Conservation (phyloP, 2,797 vertebrate genomes). For the Spondyliosoma cantharus region DNA sequence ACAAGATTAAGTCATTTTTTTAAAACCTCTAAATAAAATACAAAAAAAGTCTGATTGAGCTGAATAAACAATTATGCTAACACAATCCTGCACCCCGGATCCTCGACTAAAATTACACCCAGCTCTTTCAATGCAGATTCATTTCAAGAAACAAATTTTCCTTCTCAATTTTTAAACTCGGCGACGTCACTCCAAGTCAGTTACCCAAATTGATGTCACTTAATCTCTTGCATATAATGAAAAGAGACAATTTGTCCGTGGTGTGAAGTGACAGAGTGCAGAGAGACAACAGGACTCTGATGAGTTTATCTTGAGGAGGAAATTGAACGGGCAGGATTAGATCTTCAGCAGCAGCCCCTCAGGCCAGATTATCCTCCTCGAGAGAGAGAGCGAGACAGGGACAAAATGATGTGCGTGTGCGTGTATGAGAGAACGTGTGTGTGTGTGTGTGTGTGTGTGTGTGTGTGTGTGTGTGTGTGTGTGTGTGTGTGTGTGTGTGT, state of each 20-base stretch:
- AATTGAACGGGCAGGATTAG: slow-evolving; percentile 65
- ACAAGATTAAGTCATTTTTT: background rate
- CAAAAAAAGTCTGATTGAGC: background rate
- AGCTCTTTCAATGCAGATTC: background rate
- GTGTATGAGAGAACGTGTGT: background rate
- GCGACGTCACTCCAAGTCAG: background rate
- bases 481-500: background rate
- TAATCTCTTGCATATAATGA: slow-evolving; percentile 28
- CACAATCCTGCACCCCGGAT: background rate
- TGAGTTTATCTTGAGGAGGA: slow-evolving; percentile 55
- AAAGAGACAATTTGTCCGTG: slow-evolving; percentile 24
- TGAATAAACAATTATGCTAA: too few relatives aligned
- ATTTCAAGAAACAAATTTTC: slow-evolving; percentile 24
- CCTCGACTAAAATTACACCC: background rate
- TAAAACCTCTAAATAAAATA: background rate
- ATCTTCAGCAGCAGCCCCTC: slow-evolving; percentile 51
- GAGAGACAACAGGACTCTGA: slow-evolving; percentile 34
- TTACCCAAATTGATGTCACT: slow-evolving; percentile 28
- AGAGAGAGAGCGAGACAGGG: slow-evolving; percentile 21
- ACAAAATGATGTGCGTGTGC: background rate
- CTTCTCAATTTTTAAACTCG: background rate
- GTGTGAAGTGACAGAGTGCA: slow-evolving; percentile 32
- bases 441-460: background rate
- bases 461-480: background rate
- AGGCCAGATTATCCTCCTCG: slow-evolving; percentile 50